Evolutionary conservation across 2,888 invertebrate genomes (phyloP), one percentile per base, ranked within the genome.

Genomic region (Tetheella fluctuosa): DNA sequence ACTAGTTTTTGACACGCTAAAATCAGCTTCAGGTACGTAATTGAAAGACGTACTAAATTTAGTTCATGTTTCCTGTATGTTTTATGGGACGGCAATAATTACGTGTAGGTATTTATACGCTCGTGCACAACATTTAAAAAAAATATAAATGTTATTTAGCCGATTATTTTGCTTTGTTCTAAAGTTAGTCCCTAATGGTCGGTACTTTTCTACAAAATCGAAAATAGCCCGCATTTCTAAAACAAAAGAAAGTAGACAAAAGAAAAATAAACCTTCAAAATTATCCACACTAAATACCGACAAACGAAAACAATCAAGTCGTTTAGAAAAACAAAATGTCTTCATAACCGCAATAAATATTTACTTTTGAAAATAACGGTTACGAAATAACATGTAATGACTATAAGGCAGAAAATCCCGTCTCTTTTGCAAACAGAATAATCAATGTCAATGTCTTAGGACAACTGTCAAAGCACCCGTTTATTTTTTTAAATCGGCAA

Each of bases 321-420:
- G 48, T 20, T 48, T 48, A n/a, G 39, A 59, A 64, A 71, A 64
- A 74, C 70, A 75, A 74, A 68, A 71, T 48, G 63, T 70, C 71
- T 76, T 80, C 77, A 81, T 75, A 76, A 85, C 85, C 80, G 78
- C 84, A 81, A 81, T 85, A 85, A 85, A 86, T 54, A 66, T 60
- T 39, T 39, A 15, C 8, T 64, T 74, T 77, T 74, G 66, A 60
- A 67, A 65, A 68, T 77, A 83, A 79, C 76, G 73, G 77, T 64
- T 57, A 17, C 1, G 0, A 56, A 64, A 63, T 52, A 64, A 63
- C 54, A 64, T 39, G 52, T 57, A 59, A 64, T 55, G 23, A 56
- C 10, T 12, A 12, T 58, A 59, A 30, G 23, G 52, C n/a, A 54
- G 42, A 57, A 54, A 39, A 34, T 34, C 12, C 34, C 13, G 13